Base-by-base conservation (phyloP, 35 echinoderm and acorn worm genomes). In the Heliocidaris erythrogramma region DNA sequence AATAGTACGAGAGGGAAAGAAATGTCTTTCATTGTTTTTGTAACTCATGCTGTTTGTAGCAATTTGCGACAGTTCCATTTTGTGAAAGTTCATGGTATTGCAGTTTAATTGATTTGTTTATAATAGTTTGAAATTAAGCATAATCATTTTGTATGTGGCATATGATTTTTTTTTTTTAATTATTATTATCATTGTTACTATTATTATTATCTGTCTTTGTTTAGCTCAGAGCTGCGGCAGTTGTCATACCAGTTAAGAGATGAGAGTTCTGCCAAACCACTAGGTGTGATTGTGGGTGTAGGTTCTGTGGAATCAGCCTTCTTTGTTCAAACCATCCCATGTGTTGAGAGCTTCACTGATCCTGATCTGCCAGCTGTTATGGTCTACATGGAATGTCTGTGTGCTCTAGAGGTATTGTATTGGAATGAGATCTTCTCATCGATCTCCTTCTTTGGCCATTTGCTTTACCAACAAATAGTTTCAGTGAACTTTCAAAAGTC, bases 381-480 rank as follows among this genome's bases (percentile, higher is more conserved):
- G 98, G 98, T 99, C 9, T 97, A 96, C 94, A 96, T 99, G 92
- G 98, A 99, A 48, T 99, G 96, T 85, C 92, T 99, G 1, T 99
- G 98, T 97, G 98, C 98, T 14, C 88, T 99, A 1, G 98, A 99
- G 98, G 98, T 99, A 92, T 88, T 48, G 35, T 42, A 42, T 1
- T 42, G 35, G 0, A 42, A 42, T 42, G 1, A 42, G 35, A 42
- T 42, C 0, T 42, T 42, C 35, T 42, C 35, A 92, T 47, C 0
- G 35, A 65, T 14, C 31, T n/a, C 29, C 60, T 17, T 94, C 18
- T 31, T 7, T 21, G n/a, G n/a, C 48, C n/a, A 30, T 71, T 2
- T 94, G n/a, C n/a, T n/a, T n/a, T n/a, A n/a, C n/a, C n/a, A n/a
- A n/a, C n/a, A n/a, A n/a, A n/a, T n/a, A n/a, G n/a, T n/a, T n/a